Evolutionary conservation across 2,113 vertebrate species (phyloP), one percentile per base, ranked within the genome.

Genomic region (Limnothrissa miodon): DNA sequence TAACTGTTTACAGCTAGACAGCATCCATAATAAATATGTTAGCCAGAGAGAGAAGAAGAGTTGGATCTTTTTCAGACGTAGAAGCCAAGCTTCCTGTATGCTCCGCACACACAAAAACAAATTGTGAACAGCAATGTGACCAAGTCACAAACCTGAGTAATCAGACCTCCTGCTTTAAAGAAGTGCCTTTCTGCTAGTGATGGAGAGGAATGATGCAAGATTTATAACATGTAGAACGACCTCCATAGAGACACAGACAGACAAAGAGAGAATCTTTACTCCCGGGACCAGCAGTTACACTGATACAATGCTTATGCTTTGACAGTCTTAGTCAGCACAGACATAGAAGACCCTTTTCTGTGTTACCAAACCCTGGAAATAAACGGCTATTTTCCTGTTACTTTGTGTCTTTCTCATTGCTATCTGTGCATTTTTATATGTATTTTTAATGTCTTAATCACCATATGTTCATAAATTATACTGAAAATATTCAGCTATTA

Each of bases 1-100:
- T 93, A 80, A 87, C 9, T 10, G 59, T 2, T 33, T 33, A 10
- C 25, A 29, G 59, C 25, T 33, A 8, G 59, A 66, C 25, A 25
- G 6, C 59, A 66, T 66, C n/a, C 59, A 10, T 25, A 66, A 33
- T 13, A 33, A 25, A 66, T 9, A 33, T 66, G 29, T 25, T 33
- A 33, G 25, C 59, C 25, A 29, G 59, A 66, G n/a, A 66, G 59
- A 29, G 59, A 66, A 66, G 59, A 66, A 25, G 33, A 33, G 11
- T 33, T n/a, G 59, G 33, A 8, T 25, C 59, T 33, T 66, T 66
- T 66, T 66, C 25, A 66, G 59, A n/a, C 29, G 59, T 66, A 66
- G 59, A 66, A 66, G 59, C 59, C 13, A 66, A 33, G 59, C 59
- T 66, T 15, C 59, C 8, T 33, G 25, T 66, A 59, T 29, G 59